Base-by-base conservation (phyloP, 2,888 invertebrate species). In the Blomia tropicalis region DNA sequence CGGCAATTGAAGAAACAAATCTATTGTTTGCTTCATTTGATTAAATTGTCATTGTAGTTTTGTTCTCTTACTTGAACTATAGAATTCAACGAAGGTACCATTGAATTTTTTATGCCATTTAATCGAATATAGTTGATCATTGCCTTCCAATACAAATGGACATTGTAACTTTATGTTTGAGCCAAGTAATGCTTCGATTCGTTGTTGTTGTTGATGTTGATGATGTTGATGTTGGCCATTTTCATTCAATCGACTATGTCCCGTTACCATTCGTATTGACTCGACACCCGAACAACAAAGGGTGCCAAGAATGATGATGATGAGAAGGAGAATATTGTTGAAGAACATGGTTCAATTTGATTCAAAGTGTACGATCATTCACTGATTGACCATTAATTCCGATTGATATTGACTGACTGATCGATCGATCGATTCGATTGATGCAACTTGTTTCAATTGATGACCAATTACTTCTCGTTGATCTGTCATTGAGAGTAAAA, bases 71-170 rank as follows among this genome's bases (percentile, higher is more conserved):
- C 60, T 61, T 51, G 44, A 60, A 22, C 60, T 60, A 54, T 53
- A 54, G 27, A 63, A 63, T 61, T 63, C 60, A 36, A n/a, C n/a
- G 25, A 54, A 47, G 25, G 19, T 63, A 19, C 60, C 47, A 56
- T 58, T 58, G 36, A 56, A 32, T 41, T 56, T 58, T 32, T 56
- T 58, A 41, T 60, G 59, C 63, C 63, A 63, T 47, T 63, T 63
- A 11, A 63, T 31, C 41, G 63, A 63, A 41, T 63, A 63, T 23
- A 63, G 56, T 47, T 31, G 54, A 43, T 63, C 63, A 36, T 36
- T 36, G 14, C 23, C 11, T 58, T 63, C 63, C 2, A 54, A 41
- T 19, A 41, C 43, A 36, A 31, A 53, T 23, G 43, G 53, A 54
- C 63, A 63, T 29, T 41, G 27, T 22, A 63, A 29, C 30, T 43